Base-by-base conservation (phyloP, 2,888 invertebrate genomes). In the Dryocosmus kuriphilus region DNA sequence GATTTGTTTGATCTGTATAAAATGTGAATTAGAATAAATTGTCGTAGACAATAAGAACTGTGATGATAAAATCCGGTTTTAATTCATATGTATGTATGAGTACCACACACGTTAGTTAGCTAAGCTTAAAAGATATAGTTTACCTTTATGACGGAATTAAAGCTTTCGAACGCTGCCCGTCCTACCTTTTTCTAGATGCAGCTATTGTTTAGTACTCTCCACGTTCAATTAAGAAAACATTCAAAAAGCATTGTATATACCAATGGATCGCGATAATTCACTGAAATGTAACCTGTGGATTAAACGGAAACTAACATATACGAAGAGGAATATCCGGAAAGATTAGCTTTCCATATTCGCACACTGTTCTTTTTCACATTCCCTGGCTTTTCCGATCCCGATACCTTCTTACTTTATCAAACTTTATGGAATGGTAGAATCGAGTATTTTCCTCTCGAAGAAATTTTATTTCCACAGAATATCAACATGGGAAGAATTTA, bases 401-500 rank as follows among this genome's bases (percentile, higher is more conserved):
- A 19, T 78, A 76, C 65, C 74, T 77, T 82, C 80, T 80, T 78
- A 83, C 81, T 84, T 82, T 80, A 84, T 84, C 80, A 84, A 80
- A 83, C 80, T 82, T 81, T 80, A 83, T 82, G 78, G 78, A 75
- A 84, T 75, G 75, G 78, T 79, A 81, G 78, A 78, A 61, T 62
- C 77, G 80, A 76, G 74, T 79, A 75, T 81, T 82, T 63, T 79
- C 67, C 63, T 32, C 75, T 55, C 30, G 57, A 51, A 30, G 14
- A 71, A 51, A 46, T 27, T 71, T 32, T 6, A 71, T 71, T 11
- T 71, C 19, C 5, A 8, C 63, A 67, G 38, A 41, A 65, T 41
- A 38, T n/a, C 14, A 30, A 32, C 9, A 30, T n/a, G 8, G 3
- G 19, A 16, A 61, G n/a, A 61, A 1, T 61, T 30, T 27, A 9